phyloP scores from a whole-genome alignment of 2,888 invertebrate species.

The Leptinotarsa juncta region DNA sequence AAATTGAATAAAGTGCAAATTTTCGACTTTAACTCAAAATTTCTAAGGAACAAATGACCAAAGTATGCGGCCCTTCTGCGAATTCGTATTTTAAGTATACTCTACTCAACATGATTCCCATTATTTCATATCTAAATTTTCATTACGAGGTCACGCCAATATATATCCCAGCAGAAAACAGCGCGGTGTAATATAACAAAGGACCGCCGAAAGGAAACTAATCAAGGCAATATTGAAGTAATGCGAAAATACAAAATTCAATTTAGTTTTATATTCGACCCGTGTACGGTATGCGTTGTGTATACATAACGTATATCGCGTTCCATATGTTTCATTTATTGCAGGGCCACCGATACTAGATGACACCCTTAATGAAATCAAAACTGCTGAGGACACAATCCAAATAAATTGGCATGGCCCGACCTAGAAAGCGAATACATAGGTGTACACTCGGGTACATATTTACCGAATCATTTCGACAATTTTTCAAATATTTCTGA shows the following conservation, averaged over 20 bases:
- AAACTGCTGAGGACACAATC: conserved; percentile 62
- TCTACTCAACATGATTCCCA: too few relatives aligned
- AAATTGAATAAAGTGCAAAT: neutral
- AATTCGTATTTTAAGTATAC: too few relatives aligned
- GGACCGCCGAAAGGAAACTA: conserved; percentile 6
- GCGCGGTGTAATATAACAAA: neutral
- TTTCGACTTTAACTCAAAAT: too few relatives aligned
- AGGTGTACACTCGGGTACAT: conserved; percentile 14
- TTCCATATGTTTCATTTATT: conserved; percentile 61
- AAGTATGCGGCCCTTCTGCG: too few relatives aligned
- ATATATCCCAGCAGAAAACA: neutral
- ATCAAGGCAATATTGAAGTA: conserved; percentile 38
- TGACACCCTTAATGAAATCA: conserved; percentile 65
- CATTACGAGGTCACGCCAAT: too few relatives aligned
- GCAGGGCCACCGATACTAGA: conserved; percentile 56
- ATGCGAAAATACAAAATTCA: conserved; percentile 62
- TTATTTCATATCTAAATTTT: too few relatives aligned
- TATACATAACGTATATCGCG: conserved; percentile 56
- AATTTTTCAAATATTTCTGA: too few relatives aligned
- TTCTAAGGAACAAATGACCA: too few relatives aligned
- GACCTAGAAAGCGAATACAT: conserved; percentile 28
- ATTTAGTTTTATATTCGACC: conserved; percentile 62
- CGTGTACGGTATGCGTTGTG: conserved; percentile 53
- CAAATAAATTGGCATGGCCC: conserved; percentile 60
- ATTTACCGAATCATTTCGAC: neutral